Percentiles rank a stretch among this genome's conserved stretches.
Conservation (phyloP, 2,888 invertebrate genomes). For the Imbricaverruca yamaguchii region DNA sequence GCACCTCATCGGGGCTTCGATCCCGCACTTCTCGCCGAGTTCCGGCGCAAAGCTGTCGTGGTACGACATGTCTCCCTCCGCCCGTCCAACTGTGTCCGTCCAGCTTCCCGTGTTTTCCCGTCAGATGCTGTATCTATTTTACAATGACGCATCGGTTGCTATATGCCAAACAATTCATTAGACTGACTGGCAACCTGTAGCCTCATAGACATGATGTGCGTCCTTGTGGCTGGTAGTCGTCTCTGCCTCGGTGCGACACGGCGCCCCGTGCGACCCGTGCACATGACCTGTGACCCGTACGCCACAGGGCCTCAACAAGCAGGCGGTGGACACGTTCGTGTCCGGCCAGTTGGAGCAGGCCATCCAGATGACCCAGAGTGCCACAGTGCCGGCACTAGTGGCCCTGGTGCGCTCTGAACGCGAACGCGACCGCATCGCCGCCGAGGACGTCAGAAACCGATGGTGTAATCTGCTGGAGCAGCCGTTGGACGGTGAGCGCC, state of each 20-base stretch:
- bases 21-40: not conserved
- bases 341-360: not conserved
- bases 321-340: conserved; percentile 1
- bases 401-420: not conserved
- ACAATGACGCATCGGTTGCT: too few relatives aligned
- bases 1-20: not conserved
- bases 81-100: too few relatives aligned
- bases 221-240: too few relatives aligned
- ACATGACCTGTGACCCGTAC: not conserved
- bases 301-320: conserved; percentile 2
- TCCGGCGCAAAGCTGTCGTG: not conserved
- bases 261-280: too few relatives aligned
- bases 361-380: not conserved
- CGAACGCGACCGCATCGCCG: not conserved
- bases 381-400: not conserved
- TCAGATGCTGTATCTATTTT: too few relatives aligned
- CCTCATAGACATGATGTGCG: too few relatives aligned
- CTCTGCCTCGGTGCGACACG: too few relatives aligned
- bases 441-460: not conserved
- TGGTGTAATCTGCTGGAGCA: conserved; percentile 9
- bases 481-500: not conserved
- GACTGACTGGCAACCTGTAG: too few relatives aligned
- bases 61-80: not conserved
- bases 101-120: too few relatives aligned
- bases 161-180: too few relatives aligned